Percentiles rank a stretch among this genome's conserved stretches.
phyloP scores from a whole-genome alignment of 1,140 invertebrate genomes.

The Atta cephalotes region DNA sequence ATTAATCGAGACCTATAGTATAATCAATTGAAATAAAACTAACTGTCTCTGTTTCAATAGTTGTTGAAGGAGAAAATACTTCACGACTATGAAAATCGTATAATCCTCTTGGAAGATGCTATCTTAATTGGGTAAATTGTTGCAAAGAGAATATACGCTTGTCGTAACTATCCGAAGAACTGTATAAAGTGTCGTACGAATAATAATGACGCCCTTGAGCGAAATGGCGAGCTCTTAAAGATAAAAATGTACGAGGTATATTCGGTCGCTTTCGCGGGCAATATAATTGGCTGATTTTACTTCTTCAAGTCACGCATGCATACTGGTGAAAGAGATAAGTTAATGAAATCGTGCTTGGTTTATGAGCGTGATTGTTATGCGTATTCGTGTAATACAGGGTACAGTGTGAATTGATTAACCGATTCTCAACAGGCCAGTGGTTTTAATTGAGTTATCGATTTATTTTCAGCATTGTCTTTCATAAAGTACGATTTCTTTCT shows the following conservation, averaged over 20 bases:
- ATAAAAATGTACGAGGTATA: conserved; percentile 55
- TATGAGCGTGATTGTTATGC: conserved; percentile 81
- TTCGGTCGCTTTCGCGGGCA: conserved; percentile 41
- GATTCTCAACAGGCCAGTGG: conserved; percentile 71
- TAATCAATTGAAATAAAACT: conserved; percentile 38
- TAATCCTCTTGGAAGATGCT: conserved; percentile 53
- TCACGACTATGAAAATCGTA: conserved; percentile 51
- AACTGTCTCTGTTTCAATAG: conserved; percentile 28
- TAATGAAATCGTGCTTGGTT: conserved; percentile 84
- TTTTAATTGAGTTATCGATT: conserved; percentile 85
- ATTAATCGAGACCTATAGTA: conserved; percentile 43
- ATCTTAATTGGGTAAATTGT: conserved; percentile 65
- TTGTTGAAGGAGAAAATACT: conserved; percentile 42
- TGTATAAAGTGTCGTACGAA: conserved; percentile 62
- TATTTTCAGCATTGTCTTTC: conserved; percentile 81
- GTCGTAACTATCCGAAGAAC: conserved; percentile 47
- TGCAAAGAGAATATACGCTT: conserved; percentile 54
- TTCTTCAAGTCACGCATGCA: conserved; percentile 81
- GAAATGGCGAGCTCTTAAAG: conserved; percentile 20
- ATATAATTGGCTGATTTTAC: conserved; percentile 80
- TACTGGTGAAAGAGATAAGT: conserved; percentile 78
- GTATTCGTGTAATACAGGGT: conserved; percentile 75
- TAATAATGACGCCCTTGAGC: conserved; percentile 64
- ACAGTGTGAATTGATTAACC: conserved; percentile 81
- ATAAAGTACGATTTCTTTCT: conserved; percentile 62